phyloP scores from a whole-genome alignment of 2,113 vertebrate species.

The Esox niger region DNA sequence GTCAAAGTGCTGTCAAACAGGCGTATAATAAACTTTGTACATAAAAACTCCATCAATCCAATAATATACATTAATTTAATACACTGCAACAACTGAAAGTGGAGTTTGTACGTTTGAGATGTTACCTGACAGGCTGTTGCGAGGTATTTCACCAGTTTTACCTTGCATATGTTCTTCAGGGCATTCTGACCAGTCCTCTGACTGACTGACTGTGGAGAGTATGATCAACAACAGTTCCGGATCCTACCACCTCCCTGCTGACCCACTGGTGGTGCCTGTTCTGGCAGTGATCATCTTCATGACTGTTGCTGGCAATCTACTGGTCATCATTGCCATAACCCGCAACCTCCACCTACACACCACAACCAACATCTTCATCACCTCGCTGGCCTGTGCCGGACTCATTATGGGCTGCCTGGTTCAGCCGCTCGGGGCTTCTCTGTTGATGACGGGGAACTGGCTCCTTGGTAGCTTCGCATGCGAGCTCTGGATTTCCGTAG shows the following conservation, averaged over 20 bases:
- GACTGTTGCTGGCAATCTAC: conserved; percentile 75
- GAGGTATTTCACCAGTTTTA: too few species aligned
- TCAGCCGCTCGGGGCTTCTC: conserved; percentile 71
- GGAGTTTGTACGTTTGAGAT: too few species aligned
- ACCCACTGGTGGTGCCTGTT: conserved; percentile 37
- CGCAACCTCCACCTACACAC: conserved; percentile 76
- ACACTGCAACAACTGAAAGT: too few species aligned
- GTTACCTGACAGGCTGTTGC: too few species aligned
- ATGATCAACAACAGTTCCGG: too few species aligned
- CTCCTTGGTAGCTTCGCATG: conserved; percentile 64
- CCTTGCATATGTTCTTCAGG: too few species aligned
- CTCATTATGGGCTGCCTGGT: conserved; percentile 80
- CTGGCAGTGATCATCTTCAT: conserved; percentile 67
- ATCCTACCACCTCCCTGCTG: conserved; percentile 10
- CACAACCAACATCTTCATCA: conserved; percentile 81
- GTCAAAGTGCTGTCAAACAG: too few species aligned
- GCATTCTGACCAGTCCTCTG: too few species aligned
- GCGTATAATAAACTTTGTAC: too few species aligned
- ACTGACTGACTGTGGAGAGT: too few species aligned
- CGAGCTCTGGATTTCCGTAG: conserved; percentile 82
- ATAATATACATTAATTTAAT: too few species aligned
- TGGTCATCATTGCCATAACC: conserved; percentile 77
- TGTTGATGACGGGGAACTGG: conserved; percentile 75
- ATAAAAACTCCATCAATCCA: too few species aligned
- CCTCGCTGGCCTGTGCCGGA: conserved; percentile 80